Percentiles rank a stretch among this genome's conserved stretches.
Evolutionary conservation across 2,113 vertebrate species (phyloP).

Genomic region (Gopherus flavomarginatus): DNA sequence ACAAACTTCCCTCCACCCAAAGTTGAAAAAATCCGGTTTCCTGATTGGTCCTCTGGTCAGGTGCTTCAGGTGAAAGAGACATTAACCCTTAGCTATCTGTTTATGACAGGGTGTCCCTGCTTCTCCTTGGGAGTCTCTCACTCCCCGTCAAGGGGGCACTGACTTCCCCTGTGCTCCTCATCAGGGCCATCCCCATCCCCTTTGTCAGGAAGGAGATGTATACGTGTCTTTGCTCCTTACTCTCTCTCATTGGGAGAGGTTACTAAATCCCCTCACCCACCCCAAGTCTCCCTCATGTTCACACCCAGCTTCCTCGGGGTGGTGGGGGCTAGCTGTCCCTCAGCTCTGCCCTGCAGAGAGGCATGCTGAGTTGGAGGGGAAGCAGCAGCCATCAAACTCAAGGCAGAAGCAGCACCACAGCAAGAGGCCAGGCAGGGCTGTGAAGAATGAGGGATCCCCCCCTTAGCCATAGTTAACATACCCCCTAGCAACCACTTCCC

Average conservation of each 20-base stretch:
- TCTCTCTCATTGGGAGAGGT: background rate
- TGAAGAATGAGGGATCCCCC: background rate
- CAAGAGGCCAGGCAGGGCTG: background rate
- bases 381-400: background rate
- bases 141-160: background rate
- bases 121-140: background rate
- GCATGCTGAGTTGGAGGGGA: too few species aligned
- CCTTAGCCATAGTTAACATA: background rate
- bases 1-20: too few species aligned
- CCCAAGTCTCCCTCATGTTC: fast-evolving
- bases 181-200: background rate
- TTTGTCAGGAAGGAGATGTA: fast-evolving
- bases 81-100: too few species aligned
- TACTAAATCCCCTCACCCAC: background rate
- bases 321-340: background rate
- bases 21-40: too few species aligned
- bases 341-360: too few species aligned
- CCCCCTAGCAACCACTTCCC: background rate
- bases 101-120: background rate
- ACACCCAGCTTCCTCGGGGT: background rate
- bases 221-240: background rate
- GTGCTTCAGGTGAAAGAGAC: too few species aligned
- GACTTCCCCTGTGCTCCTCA: background rate
- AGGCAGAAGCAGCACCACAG: background rate
- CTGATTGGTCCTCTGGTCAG: too few species aligned